Evolutionary conservation across 2,797 vertebrate genomes (phyloP), one percentile per base, ranked within the genome.

Genomic region (Mycteria americana): DNA sequence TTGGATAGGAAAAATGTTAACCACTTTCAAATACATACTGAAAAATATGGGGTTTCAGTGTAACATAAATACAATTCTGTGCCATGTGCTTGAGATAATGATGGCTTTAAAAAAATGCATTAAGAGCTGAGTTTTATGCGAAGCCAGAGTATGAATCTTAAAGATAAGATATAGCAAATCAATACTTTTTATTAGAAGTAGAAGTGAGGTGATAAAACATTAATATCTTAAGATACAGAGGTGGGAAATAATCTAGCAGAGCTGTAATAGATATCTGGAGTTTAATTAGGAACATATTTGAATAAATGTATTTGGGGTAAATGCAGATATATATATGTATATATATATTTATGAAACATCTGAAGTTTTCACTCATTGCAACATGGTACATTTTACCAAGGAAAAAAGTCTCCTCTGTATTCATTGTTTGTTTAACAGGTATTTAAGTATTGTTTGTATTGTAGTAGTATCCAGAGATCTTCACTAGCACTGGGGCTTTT

Each of bases 41-140:
- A 84, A 94, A 95, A 92, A 92, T 60, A 73, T 0, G 6, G 33
- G 15, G 24, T 80, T 95, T 96, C 24, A 22, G 23, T 77, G 43
- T 80, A 74, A 74, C 4, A 0, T 80, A 95, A 80, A 80, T 63
- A 82, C 28, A 86, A 22, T 74, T 80, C 69, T 65, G 13, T 50
- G 59, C n/a, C 11, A 2, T 59, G 78, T 84, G 53, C 88, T 96
- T 80, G 77, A 59, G 79, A 75, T 86, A 95, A 97, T 74, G 83
- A 70, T 84, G 56, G 27, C 68, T 92, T 87, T 19, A 12, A 93
- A 93, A 94, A 94, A 59, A 48, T 37, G 28, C 35, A 70, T 84
- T 87, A 51, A 17, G 39, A 88, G 31, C 63, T 92, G 65, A 92
- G 89, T 85, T 92, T 84, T 78, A 87, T 94, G 41, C 2, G 16